phyloP scores from a whole-genome alignment of 2,888 invertebrate species.

The Patella caerulea region DNA sequence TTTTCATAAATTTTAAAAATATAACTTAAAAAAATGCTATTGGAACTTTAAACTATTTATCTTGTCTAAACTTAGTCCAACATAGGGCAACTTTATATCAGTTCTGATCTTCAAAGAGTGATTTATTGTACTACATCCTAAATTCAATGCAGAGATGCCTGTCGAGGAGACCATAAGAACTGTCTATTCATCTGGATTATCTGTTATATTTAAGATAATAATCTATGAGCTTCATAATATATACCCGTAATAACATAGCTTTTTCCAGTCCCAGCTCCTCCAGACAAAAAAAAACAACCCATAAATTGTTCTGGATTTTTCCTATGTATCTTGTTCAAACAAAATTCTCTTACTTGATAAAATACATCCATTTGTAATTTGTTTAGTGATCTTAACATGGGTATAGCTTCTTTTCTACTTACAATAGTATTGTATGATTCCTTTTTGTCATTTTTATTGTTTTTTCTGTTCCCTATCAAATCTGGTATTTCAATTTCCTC shows the following conservation, averaged over 20 bases:
- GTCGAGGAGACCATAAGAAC: neutral
- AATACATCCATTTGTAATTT: no score
- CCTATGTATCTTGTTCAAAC: no score
- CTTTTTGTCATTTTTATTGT: neutral
- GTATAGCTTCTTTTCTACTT: neutral
- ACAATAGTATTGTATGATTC: neutral
- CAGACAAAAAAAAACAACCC: constrained; percentile 25
- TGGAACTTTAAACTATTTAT: constrained; percentile 1
- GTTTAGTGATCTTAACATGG: no score
- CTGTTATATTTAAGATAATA: constrained; percentile 5
- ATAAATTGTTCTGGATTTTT: constrained; percentile 18
- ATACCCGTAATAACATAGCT: constrained; percentile 19
- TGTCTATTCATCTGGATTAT: constrained; percentile 17
- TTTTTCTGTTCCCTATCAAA: neutral
- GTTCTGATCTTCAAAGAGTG: neutral
- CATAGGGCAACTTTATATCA: constrained; percentile 16
- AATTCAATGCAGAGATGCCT: constrained; percentile 7
- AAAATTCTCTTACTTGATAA: no score
- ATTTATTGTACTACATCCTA: constrained; percentile 11
- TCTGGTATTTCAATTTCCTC: neutral
- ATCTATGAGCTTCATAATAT: constrained; percentile 19
- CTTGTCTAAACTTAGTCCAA: constrained; percentile 8
- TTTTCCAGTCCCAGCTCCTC: constrained; percentile 24
- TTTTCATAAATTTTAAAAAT: no score
- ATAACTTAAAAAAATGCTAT: no score